These are phyloP conservation scores for Pseudococcus longispinus DNA, from an alignment of 2,888 invertebrate genomes.

Conservation along the genomic window DNA sequence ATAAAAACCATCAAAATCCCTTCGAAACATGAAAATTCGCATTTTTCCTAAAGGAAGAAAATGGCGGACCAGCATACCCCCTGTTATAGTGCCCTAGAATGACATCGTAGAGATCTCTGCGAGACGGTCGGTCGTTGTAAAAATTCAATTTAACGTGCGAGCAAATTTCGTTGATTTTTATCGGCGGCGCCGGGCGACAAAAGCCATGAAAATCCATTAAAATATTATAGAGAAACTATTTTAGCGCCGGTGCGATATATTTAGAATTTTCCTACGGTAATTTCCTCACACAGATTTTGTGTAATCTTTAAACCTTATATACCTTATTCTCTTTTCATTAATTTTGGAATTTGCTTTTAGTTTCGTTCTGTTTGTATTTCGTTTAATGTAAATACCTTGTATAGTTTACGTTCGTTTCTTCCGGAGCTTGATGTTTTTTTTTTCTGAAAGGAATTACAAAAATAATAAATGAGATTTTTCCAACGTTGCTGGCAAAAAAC, in stretches of 20 bases:
- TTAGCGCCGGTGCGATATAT: not conserved
- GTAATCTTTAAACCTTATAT: constrained; percentile 22
- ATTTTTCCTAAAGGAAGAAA: no score
- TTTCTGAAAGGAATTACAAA: not conserved
- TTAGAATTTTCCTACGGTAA: not conserved
- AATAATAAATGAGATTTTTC: constrained; percentile 1
- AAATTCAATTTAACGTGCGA: not conserved
- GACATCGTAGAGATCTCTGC: not conserved
- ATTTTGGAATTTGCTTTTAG: constrained; percentile 28
- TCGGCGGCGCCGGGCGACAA: not conserved
- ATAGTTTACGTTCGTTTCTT: constrained; percentile 5
- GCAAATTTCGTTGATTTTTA: not conserved
- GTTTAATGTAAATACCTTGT: constrained; percentile 27
- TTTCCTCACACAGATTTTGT: not conserved
- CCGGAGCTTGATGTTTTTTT: not conserved
- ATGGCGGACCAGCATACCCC: no score
- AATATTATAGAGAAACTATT: not conserved
- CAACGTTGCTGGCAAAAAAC: not conserved
- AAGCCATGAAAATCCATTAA: not conserved
- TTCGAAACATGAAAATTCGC: no score
- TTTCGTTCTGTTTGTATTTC: constrained; percentile 15
- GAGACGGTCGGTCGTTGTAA: not conserved
- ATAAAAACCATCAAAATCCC: no score
- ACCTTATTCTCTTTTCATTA: constrained; percentile 13
- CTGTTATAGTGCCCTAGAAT: no score